Evolutionary conservation across 2,113 vertebrate species (phyloP).

Genomic region (Stegastes partitus): DNA sequence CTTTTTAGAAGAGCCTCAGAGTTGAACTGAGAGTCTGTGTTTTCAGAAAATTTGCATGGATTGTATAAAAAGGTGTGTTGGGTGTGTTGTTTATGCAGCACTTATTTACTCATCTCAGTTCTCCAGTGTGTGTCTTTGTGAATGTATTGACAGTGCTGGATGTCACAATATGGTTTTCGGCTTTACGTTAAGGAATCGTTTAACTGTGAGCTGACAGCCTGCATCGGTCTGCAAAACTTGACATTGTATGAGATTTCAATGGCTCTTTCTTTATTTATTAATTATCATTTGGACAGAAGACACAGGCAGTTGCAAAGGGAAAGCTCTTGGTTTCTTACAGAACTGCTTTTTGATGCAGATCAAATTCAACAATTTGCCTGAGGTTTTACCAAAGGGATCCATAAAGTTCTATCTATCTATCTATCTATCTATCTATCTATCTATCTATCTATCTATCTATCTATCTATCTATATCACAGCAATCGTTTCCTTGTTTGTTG

Average conservation of each 20-base stretch:
- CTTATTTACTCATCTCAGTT: not conserved
- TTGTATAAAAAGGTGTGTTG: too few species aligned
- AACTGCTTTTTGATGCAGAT: not conserved
- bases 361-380: too few species aligned
- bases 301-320: not conserved
- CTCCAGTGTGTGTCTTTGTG: not conserved
- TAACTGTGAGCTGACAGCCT: not conserved
- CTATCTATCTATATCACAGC: too few species aligned
- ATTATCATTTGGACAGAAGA: not conserved
- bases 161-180: not conserved
- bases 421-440: too few species aligned
- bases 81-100: not conserved
- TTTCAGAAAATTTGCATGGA: not conserved
- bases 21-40: not conserved
- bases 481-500: not conserved
- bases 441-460: too few species aligned
- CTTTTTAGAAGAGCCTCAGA: not conserved
- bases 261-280: not conserved
- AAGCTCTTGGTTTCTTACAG: not conserved
- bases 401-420: too few species aligned
- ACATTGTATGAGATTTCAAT: not conserved
- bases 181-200: not conserved
- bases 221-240: not conserved
- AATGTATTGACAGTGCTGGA: not conserved
- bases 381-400: too few species aligned